Evolutionary conservation across 2,797 vertebrate species (phyloP).

Genomic region (Limosa lapponica): DNA sequence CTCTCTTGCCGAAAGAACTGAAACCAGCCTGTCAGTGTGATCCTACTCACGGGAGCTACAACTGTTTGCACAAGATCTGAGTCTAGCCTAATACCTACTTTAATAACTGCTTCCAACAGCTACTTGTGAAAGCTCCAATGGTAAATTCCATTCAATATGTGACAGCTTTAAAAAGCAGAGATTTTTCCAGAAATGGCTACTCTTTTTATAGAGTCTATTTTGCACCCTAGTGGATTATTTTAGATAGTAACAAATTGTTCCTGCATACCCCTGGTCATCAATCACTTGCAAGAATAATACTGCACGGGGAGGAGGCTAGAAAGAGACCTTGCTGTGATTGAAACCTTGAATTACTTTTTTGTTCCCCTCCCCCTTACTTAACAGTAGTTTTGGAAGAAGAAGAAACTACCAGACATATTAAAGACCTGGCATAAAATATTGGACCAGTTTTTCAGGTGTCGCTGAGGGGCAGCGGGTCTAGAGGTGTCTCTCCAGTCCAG

Average conservation of each 20-base stretch:
- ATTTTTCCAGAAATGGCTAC: constrained; percentile 5
- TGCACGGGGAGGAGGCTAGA: background rate
- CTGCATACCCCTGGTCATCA: background rate
- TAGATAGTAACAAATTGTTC: background rate
- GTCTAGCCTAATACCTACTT: background rate
- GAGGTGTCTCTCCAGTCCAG: constrained; percentile 33
- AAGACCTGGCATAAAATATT: constrained; percentile 49
- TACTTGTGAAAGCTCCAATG: background rate
- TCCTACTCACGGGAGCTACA: background rate
- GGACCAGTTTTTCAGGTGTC: constrained; percentile 52
- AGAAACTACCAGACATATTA: background rate
- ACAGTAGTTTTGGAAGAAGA: constrained; percentile 6
- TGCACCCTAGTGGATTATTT: constrained; percentile 24
- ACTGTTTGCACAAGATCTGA: constrained; percentile 26
- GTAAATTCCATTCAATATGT: background rate
- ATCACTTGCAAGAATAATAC: background rate
- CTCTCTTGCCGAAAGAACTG: constrained; percentile 51
- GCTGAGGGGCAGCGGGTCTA: background rate
- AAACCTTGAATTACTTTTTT: background rate
- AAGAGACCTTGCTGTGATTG: background rate
- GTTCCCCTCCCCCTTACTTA: background rate
- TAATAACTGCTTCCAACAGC: constrained; percentile 11
- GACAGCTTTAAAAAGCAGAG: background rate
- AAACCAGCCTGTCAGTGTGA: constrained; percentile 58
- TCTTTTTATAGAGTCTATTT: constrained; percentile 37